Conservation (phyloP, 2,888 invertebrate genomes). For the Seira sanloemensis region DNA sequence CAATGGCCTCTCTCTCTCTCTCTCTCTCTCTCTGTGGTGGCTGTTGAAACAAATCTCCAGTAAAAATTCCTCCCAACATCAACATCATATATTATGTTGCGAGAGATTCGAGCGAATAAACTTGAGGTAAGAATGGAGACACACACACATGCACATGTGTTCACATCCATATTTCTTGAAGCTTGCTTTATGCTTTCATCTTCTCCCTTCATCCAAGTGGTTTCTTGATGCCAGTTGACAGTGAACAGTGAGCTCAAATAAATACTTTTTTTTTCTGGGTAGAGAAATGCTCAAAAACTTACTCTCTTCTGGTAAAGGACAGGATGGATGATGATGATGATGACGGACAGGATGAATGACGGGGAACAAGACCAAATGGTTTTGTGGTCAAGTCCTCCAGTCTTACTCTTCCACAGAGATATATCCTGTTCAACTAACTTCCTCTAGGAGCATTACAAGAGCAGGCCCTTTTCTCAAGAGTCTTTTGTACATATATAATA, state of each 20-base stretch:
- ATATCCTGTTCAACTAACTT: constrained; percentile 13
- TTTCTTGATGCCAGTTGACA: constrained; percentile 3
- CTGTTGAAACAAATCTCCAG: too few species aligned
- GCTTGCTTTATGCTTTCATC: neutral
- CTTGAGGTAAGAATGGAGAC: too few species aligned
- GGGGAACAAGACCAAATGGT: constrained; percentile 65
- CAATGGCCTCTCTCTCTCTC: too few species aligned
- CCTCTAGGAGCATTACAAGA: neutral
- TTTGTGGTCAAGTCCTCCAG: constrained; percentile 68
- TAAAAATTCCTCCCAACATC: neutral
- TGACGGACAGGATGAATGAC: constrained; percentile 35
- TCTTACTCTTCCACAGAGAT: constrained; percentile 5
- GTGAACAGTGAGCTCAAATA: neutral
- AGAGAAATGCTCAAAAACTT: neutral
- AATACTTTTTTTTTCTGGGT: neutral
- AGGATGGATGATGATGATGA: constrained; percentile 38
- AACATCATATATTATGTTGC: neutral
- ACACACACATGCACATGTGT: too few species aligned
- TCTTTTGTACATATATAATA: too few species aligned
- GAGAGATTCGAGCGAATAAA: neutral
- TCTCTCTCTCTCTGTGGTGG: too few species aligned
- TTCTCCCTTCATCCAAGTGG: constrained; percentile 1
- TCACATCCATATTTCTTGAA: too few species aligned
- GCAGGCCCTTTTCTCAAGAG: neutral
- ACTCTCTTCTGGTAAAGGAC: neutral